A percentile compares a stretch with the other conserved stretches of the same genome.
phyloP scores from a whole-genome alignment of 2,797 vertebrate species.

The Thalassophryne amazonica region DNA sequence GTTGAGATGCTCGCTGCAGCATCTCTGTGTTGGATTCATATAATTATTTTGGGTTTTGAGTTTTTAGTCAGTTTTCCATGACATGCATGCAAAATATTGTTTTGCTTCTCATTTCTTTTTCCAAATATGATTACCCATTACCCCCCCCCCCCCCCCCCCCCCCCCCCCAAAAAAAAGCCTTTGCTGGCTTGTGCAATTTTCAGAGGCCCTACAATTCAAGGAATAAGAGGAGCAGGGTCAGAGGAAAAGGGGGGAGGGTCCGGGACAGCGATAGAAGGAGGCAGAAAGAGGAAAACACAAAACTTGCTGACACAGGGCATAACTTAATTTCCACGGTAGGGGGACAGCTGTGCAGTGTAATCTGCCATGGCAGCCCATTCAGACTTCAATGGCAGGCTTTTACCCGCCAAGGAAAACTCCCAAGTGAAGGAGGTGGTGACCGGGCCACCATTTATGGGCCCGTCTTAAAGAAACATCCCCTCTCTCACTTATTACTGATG shows the following conservation, averaged over 20 bases:
- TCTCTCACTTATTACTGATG: constrained; percentile 91
- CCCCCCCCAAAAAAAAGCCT: constrained; percentile 33
- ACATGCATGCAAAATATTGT: neutral
- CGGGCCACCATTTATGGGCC: constrained; percentile 93
- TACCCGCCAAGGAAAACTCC: constrained; percentile 96
- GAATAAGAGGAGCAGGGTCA: constrained; percentile 51
- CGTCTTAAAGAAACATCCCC: constrained; percentile 95
- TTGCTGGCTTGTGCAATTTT: constrained; percentile 34
- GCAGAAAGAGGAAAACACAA: constrained; percentile 80
- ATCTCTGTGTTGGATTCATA: no score
- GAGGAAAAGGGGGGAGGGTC: constrained; percentile 56
- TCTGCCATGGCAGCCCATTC: constrained; percentile 98
- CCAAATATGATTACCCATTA: constrained; percentile 29
- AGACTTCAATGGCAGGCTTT: constrained; percentile 98
- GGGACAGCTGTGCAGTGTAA: constrained; percentile 99
- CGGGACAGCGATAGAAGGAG: constrained; percentile 68
- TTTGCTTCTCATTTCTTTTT: neutral
- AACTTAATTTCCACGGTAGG: constrained; percentile 99
- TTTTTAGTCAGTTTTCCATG: neutral
- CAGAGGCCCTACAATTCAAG: constrained; percentile 63
- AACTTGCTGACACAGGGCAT: constrained; percentile 99
- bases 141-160: constrained; percentile 33
- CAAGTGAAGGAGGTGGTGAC: constrained; percentile 90
- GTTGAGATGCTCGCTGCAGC: no score
- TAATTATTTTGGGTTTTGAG: neutral